These are phyloP conservation scores for Lophura nycthemera DNA, from an alignment of 2,113 vertebrate genomes.

Conservation along the genomic window DNA sequence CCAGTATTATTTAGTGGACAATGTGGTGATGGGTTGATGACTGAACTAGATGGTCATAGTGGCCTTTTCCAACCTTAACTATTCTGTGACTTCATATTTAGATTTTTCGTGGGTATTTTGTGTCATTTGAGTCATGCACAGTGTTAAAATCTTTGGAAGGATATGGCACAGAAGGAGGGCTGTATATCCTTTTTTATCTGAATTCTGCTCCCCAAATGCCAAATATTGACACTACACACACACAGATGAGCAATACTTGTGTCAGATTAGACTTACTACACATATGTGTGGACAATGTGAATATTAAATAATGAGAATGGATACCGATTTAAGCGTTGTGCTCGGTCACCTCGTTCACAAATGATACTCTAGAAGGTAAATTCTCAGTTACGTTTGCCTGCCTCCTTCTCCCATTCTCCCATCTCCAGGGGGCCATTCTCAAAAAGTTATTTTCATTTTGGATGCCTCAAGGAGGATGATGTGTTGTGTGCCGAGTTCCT, in stretches of 20 bases:
- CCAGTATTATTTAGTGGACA: too few species aligned
- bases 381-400: neutral
- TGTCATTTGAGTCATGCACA: neutral
- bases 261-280: neutral
- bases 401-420: neutral
- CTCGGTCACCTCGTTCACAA: too few species aligned
- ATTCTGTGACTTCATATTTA: neutral
- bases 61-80: too few species aligned
- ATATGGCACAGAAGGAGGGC: neutral
- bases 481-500: neutral
- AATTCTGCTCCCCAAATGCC: neutral
- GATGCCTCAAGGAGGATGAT: accelerated
- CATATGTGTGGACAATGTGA: neutral
- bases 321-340: neutral
- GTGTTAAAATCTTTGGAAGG: neutral
- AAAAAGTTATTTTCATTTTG: neutral
- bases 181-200: neutral
- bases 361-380: accelerated
- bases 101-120: neutral
- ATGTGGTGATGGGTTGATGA: too few species aligned
- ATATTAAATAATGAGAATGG: neutral
- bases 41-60: too few species aligned
- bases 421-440: neutral
- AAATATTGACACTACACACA: neutral
- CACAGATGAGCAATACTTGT: neutral